Evolutionary conservation across 2,888 invertebrate genomes (phyloP).

Genomic region (Hemaris fuciformis): DNA sequence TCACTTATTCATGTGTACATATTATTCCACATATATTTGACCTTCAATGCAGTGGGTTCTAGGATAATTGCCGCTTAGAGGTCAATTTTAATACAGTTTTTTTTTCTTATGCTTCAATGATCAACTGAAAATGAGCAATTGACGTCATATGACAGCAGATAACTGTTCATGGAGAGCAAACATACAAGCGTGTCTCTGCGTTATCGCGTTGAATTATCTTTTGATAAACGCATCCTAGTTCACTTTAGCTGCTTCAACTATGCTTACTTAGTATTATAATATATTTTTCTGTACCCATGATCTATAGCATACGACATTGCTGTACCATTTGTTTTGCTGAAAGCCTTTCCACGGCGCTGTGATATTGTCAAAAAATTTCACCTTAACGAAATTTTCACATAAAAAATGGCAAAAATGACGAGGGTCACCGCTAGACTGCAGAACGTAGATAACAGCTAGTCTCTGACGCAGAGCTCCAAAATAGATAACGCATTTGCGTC

Average conservation of each 20-base stretch:
- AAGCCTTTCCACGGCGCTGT: not conserved
- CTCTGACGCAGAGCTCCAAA: conserved; percentile 78
- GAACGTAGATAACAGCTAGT: conserved; percentile 67
- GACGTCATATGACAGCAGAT: conserved; percentile 55
- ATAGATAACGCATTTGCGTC: conserved; percentile 82
- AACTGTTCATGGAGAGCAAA: conserved; percentile 51
- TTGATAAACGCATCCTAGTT: conserved; percentile 44
- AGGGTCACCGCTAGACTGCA: conserved; percentile 72
- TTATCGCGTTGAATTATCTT: conserved; percentile 49
- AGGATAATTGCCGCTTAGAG: conserved; percentile 10
- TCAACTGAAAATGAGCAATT: conserved; percentile 49
- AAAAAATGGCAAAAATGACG: conserved; percentile 40
- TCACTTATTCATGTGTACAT: too few species aligned
- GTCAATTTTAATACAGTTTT: conserved; percentile 35
- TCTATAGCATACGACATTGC: too few species aligned
- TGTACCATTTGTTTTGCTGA: not conserved
- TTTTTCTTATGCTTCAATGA: conserved; percentile 36
- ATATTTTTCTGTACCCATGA: not conserved
- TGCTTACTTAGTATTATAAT: not conserved
- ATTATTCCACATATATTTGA: not conserved
- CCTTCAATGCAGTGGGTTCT: not conserved
- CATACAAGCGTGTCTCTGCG: conserved; percentile 51
- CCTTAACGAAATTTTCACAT: conserved; percentile 29
- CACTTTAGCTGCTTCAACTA: conserved; percentile 21
- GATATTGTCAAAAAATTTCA: conserved; percentile 9